Conservation (phyloP, 2,797 vertebrate species). For the Florisuga fusca region DNA sequence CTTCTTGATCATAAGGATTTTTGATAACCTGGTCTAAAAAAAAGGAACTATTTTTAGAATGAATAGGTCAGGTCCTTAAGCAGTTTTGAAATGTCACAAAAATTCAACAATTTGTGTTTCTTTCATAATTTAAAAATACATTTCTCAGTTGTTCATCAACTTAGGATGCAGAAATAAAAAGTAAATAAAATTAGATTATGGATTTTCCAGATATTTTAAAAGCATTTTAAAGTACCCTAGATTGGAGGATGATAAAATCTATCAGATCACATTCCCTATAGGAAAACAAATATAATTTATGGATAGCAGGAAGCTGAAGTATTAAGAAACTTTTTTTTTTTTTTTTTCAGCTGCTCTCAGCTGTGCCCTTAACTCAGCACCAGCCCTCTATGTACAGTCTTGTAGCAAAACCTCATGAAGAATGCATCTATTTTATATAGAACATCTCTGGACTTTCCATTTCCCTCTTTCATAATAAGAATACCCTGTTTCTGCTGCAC, state of each 20-base stretch:
- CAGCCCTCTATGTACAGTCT: background rate
- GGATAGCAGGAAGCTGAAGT: background rate
- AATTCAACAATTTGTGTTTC: background rate
- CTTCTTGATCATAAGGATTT: slow-evolving; percentile 99
- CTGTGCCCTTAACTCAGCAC: background rate
- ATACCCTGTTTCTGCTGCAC: background rate
- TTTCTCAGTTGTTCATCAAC: background rate
- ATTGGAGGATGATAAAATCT: background rate
- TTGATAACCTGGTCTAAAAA: slow-evolving; percentile 93
- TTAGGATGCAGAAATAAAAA: slow-evolving; percentile 16
- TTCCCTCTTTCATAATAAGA: background rate
- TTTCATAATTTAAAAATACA: background rate
- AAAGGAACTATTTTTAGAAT: slow-evolving; percentile 66
- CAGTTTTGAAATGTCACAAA: background rate
- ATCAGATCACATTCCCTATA: background rate
- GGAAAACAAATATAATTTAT: background rate
- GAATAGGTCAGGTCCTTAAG: slow-evolving; percentile 22
- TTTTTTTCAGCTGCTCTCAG: background rate
- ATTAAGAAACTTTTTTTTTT: background rate
- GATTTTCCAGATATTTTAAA: slow-evolving; percentile 1
- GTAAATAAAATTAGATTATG: background rate
- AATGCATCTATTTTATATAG: background rate
- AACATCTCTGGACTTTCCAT: background rate
- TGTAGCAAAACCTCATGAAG: background rate
- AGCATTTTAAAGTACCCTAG: background rate